phyloP scores from a whole-genome alignment of 2,113 vertebrate genomes.

The Alligator sinensis region DNA sequence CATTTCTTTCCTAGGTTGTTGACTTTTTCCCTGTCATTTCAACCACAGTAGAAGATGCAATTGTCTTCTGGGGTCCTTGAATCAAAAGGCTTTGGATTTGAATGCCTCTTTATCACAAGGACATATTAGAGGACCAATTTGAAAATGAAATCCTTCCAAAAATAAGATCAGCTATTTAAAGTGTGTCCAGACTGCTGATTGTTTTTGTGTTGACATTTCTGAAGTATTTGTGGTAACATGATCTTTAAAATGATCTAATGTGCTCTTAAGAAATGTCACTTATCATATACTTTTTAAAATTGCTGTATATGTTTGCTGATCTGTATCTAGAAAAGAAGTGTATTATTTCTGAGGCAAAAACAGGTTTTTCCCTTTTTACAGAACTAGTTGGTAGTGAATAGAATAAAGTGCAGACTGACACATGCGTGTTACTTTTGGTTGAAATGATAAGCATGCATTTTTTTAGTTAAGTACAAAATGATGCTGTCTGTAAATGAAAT shows the following conservation, averaged over 20 bases:
- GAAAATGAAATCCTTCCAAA: conserved; percentile 59
- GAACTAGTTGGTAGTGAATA: conserved; percentile 10
- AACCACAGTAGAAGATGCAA: neutral
- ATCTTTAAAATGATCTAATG: neutral
- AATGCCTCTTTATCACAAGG: conserved; percentile 48
- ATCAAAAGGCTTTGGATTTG: conserved; percentile 34
- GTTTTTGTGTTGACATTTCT: conserved; percentile 66
- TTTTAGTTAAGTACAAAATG: neutral
- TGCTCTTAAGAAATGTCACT: conserved; percentile 26
- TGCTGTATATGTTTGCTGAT: conserved; percentile 25
- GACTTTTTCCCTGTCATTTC: neutral
- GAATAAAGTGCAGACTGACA: neutral
- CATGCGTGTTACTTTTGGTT: rapidly evolving
- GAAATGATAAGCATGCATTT: rapidly evolving
- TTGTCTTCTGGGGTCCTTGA: conserved; percentile 13
- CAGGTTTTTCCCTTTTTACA: conserved; percentile 4
- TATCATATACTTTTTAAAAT: neutral
- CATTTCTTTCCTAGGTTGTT: neutral
- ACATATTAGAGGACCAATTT: conserved; percentile 15
- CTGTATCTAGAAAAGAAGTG: conserved; percentile 43
- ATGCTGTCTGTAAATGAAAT: neutral
- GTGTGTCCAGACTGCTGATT: conserved; percentile 44
- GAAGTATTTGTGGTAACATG: conserved; percentile 34
- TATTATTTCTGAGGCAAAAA: conserved; percentile 26
- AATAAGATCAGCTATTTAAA: conserved; percentile 52